A percentile compares a stretch with the other conserved stretches of the same genome.
Evolutionary conservation across 2,113 vertebrate genomes (phyloP).

Genomic region (Uropsilus gracilis): DNA sequence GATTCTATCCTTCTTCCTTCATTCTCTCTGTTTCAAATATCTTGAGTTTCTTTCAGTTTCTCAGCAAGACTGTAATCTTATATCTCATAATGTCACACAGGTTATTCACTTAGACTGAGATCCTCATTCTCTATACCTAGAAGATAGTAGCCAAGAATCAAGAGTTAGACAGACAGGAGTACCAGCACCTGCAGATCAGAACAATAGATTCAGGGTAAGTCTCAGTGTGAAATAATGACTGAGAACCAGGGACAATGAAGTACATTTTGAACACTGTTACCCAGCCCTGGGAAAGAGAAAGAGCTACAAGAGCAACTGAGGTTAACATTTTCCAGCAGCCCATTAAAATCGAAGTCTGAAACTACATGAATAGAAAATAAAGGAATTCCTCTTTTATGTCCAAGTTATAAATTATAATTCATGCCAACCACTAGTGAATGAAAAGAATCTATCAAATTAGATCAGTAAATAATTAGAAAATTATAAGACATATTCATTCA

Average conservation of each 20-base stretch:
- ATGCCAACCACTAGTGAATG: background rate
- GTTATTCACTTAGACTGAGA: background rate
- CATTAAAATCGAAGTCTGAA: background rate
- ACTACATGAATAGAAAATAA: constrained; percentile 38
- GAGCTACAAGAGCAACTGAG: background rate
- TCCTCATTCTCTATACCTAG: background rate
- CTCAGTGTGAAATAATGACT: too few relatives aligned
- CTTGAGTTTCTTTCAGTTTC: background rate
- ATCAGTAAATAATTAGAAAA: background rate
- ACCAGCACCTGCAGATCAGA: background rate
- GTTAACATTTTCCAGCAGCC: background rate
- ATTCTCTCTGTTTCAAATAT: background rate
- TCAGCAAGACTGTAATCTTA: background rate
- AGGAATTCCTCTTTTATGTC: background rate
- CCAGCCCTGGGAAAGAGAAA: background rate
- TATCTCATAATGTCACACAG: background rate
- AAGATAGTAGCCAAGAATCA: background rate
- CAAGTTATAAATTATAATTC: background rate
- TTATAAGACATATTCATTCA: background rate
- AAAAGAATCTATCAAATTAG: constrained; percentile 13
- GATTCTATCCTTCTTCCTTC: background rate
- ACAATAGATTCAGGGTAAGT: background rate
- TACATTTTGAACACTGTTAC: background rate
- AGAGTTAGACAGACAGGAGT: background rate
- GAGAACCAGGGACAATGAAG: background rate